Base-by-base conservation (phyloP, 2,888 invertebrate species). In the Apamea epomidion region DNA sequence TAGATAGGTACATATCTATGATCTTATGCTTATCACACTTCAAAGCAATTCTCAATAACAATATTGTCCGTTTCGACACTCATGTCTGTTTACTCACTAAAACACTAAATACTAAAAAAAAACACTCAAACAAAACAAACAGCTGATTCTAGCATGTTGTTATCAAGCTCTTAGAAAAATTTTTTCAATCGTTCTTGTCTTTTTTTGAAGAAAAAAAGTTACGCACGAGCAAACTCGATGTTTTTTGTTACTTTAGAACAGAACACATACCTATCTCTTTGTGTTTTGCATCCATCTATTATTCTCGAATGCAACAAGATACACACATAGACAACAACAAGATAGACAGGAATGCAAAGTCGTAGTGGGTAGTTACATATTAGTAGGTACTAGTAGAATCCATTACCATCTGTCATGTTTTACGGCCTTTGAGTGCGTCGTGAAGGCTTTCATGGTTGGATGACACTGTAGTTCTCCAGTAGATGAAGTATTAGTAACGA, bases 341-440 rank as follows among this genome's bases (percentile, higher is more conserved):
- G n/a, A n/a, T n/a, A n/a, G n/a, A n/a, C 64, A 32, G 37, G 18
- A 60, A 71, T 84, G 64, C 68, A 74, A 84, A 81, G 25, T 74
- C 51, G 16, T 73, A 73, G 77, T 65, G 42, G 29, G 45, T 54
- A 58, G 74, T 81, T 77, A 75, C 12, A 29, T 58, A 29, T 58
- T 62, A 77, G 62, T 64, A 21, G 62, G 68, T 85, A 62, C 72
- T 65, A 73, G 51, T 69, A 32, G 69, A 32, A 62, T 84, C 84
- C 84, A 84, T 84, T 84, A 84, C 25, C 82, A 72, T 85, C 54
- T 51, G 74, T 68, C 71, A 74, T 65, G 85, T 78, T 85, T 84
- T 85, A 84, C 54, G 77, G 51, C 69, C 16, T 65, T 54, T 69
- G 69, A 74, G 54, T 18, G 81, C 60, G 80, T 72, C 77, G 65